Evolutionary conservation across 2,113 vertebrate species (phyloP).

Genomic region (Chloroceryle aenea): DNA sequence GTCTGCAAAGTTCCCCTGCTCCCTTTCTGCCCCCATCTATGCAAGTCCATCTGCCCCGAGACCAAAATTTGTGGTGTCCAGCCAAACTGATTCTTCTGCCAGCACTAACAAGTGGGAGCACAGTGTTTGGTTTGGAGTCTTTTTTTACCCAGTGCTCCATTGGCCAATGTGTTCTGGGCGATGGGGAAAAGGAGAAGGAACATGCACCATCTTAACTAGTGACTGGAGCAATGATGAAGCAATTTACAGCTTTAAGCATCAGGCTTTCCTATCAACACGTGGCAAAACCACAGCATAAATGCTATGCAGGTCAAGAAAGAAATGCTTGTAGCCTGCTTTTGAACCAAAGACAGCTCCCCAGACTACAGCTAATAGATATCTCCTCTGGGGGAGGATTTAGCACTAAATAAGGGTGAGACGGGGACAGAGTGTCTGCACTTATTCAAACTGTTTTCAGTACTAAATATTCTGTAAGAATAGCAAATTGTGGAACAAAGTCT

Average conservation of each 20-base stretch:
- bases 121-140: rapidly evolving
- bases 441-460: neutral
- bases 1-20: neutral
- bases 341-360: neutral
- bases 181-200: neutral
- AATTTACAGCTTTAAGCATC: neutral
- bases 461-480: neutral
- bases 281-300: constrained; percentile 12
- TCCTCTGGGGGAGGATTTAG: neutral
- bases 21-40: neutral
- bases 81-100: neutral
- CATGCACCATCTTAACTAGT: neutral
- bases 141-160: neutral
- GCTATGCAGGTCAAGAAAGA: neutral
- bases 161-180: neutral
- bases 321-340: neutral
- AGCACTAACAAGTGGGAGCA: neutral
- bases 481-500: neutral
- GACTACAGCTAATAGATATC: neutral
- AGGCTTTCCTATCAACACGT: neutral
- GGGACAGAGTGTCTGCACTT: neutral
- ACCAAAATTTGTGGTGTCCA: neutral
- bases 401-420: neutral
- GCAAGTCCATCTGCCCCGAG: neutral
- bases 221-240: neutral